A percentile compares a stretch with the other conserved stretches of the same genome.
phyloP scores from a whole-genome alignment of 2,888 invertebrate genomes.

The Neocrepidodera transversa region DNA sequence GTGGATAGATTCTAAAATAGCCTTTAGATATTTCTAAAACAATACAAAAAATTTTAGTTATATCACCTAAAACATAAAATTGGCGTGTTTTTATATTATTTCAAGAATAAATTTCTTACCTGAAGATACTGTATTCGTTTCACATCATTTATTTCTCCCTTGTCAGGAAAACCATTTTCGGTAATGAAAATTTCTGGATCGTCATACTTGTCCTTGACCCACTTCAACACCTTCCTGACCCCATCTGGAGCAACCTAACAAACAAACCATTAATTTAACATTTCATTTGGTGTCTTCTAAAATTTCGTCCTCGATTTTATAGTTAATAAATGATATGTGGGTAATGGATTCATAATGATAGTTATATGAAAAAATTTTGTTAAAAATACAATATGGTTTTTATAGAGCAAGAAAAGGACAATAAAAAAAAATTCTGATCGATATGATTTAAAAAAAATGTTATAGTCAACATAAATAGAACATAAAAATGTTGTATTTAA shows the following conservation, averaged over 20 bases:
- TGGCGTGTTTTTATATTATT: neutral
- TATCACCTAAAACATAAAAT: no score
- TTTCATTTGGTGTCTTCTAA: neutral
- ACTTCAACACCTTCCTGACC: conserved; percentile 64
- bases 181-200: conserved; percentile 66
- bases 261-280: conserved; percentile 14
- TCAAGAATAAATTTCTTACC: conserved; percentile 28
- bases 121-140: conserved; percentile 57
- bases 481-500: no score
- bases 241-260: conserved; percentile 66
- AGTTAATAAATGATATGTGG: neutral
- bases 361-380: neutral
- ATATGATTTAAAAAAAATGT: no score
- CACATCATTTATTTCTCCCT: conserved; percentile 61
- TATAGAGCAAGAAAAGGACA: no score
- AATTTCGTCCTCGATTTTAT: neutral
- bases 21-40: conserved; percentile 43
- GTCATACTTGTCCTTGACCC: conserved; percentile 55
- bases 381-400: no score
- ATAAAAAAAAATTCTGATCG: no score
- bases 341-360: neutral
- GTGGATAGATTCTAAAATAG: conserved; percentile 44
- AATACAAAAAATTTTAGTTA: no score
- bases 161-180: conserved; percentile 66
- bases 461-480: no score